Base-by-base conservation (phyloP, 2,113 vertebrate genomes). In the Osmerus eperlanus region DNA sequence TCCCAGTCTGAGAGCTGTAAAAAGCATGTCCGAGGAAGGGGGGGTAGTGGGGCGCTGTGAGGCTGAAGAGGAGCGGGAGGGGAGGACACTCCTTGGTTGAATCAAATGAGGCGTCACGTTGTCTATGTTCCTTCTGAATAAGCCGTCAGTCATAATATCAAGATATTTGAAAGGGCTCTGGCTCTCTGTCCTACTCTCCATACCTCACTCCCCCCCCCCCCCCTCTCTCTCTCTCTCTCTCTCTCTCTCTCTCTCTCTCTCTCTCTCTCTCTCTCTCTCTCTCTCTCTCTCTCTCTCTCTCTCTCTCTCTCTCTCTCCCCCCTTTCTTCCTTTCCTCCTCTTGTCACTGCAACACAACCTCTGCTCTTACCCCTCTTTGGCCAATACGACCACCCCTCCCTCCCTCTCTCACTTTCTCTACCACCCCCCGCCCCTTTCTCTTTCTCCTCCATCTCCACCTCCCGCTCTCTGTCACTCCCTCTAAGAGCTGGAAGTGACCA, bases 11-110 rank as follows among this genome's bases (percentile, higher is more conserved):
- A 82, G 72, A 92, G 86, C 87, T 91, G 90, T 89, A 91, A 92
- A 93, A 92, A 91, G 88, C 89, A 82, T 91, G 78, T 88, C 86
- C 87, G 83, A 79, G 85, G 86, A 72, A 28, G 21, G 28, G 55
- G 55, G 32, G 63, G 74, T 54, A 64, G 70, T 71, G 83, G 69
- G 63, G 75, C 71, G 71, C 36, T 9, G 47, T 14, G 51, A 53
- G n/a, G n/a, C 5, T 23, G 25, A 32, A 15, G 36, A 69, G 41
- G 59, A 68, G 64, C 65, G 21, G 12, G 80, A 52, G 75, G 61
- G 66, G 72, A 82, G 75, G 61, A 70, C 64, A 73, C 72, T 19
- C 12, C n/a, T 3, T 25, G 84, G 84, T 74, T 68, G 70, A 77
- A 78, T 80, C 77, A 83, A 78, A 78, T 61, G 67, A 51, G 16